Evolutionary conservation across 2,113 vertebrate genomes (phyloP).

Genomic region (Oncorhynchus keta): DNA sequence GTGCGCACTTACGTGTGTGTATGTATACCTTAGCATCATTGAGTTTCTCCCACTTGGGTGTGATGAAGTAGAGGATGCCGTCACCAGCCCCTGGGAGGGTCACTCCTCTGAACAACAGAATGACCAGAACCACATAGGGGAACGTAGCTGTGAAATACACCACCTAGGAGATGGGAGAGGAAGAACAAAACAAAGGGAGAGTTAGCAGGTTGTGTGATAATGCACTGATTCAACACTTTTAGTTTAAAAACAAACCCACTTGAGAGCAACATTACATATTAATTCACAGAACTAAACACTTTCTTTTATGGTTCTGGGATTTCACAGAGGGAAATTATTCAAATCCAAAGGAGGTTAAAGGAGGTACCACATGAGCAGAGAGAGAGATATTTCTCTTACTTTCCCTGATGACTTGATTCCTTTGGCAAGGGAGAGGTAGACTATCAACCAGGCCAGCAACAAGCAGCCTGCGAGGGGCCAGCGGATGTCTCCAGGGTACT

Average conservation of each 20-base stretch:
- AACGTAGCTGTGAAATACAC: slow-evolving; percentile 98
- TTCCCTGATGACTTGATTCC: slow-evolving; percentile 99
- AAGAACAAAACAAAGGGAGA: too few relatives aligned
- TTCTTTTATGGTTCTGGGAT: too few relatives aligned
- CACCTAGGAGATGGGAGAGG: slow-evolving; percentile 74
- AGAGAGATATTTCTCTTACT: slow-evolving; percentile 66
- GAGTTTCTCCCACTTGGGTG: slow-evolving; percentile 97
- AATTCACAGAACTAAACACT: background rate
- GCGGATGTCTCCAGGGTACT: slow-evolving; percentile 92
- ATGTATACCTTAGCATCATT: slow-evolving; percentile 87
- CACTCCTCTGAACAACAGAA: slow-evolving; percentile 91
- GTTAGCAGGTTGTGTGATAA: too few relatives aligned
- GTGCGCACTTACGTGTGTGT: too few relatives aligned
- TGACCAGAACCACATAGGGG: slow-evolving; percentile 94
- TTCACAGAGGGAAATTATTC: too few relatives aligned
- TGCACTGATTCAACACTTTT: too few relatives aligned
- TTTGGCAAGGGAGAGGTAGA: slow-evolving; percentile 94
- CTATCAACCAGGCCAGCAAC: slow-evolving; percentile 92
- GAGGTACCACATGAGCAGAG: background rate
- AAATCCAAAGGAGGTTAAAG: background rate
- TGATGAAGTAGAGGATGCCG: slow-evolving; percentile 98
- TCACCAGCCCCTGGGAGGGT: slow-evolving; percentile 91
- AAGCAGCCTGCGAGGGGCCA: slow-evolving; percentile 91
- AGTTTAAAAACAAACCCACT: slow-evolving; percentile 22
- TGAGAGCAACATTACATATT: slow-evolving; percentile 41